phyloP scores from a whole-genome alignment of 2,797 vertebrate species.

The Microctenopoma lineatum region DNA sequence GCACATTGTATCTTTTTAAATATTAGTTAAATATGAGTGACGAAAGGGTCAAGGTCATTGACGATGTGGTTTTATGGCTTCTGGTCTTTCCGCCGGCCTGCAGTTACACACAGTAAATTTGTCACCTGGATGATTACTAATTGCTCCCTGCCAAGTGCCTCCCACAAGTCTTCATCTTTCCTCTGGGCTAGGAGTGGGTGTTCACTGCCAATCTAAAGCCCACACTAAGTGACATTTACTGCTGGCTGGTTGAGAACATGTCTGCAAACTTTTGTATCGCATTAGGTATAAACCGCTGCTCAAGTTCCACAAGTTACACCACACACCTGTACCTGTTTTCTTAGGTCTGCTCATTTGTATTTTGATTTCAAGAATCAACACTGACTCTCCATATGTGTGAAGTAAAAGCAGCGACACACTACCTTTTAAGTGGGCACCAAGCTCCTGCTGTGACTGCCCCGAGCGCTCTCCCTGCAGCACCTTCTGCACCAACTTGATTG shows the following conservation, averaged over 20 bases:
- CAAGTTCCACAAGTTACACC: background rate
- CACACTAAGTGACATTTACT: background rate
- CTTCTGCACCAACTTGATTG: background rate
- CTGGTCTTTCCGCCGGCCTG: background rate
- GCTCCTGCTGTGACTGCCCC: background rate
- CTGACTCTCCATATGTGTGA: background rate
- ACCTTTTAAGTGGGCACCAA: background rate
- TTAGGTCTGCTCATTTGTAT: background rate
- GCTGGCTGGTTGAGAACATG: background rate
- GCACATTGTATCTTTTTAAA: background rate
- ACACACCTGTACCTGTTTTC: background rate
- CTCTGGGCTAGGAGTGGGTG: slow-evolving; percentile 2
- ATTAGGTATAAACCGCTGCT: background rate
- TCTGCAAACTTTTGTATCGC: too few relatives aligned
- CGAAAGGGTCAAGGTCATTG: background rate
- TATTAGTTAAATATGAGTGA: background rate
- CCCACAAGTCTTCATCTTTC: slow-evolving; percentile 21
- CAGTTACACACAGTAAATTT: background rate
- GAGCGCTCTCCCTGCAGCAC: background rate
- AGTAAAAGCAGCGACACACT: background rate
- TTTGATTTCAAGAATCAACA: background rate
- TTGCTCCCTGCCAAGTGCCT: slow-evolving; percentile 45
- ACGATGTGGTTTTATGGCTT: background rate
- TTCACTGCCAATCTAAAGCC: slow-evolving; percentile 18
- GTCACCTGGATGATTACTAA: slow-evolving; percentile 15